Evolutionary conservation across 2,888 invertebrate species (phyloP), one percentile per base, ranked within the genome.

Genomic region (Aquatica leii): DNA sequence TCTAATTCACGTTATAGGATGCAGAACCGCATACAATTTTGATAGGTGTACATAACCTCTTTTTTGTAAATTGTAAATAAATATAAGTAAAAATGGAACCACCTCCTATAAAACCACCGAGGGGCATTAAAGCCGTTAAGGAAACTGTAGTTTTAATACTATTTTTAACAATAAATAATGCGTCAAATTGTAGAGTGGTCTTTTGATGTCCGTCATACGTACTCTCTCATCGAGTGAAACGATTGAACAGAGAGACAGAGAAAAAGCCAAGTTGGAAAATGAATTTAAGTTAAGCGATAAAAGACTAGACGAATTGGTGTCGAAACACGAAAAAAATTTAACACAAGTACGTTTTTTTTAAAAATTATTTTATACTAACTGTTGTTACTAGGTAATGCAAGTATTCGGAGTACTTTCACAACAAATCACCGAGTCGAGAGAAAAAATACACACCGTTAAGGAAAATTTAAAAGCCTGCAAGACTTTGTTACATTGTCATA

Each of bases 201-300:
- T 94, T 60, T 84, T 98, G 71, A 97, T 98, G 90, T 94, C 95
- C 61, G 97, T 98, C 49, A 97, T 98, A 71, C 89, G 97, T 69
- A 95, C 97, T 0, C 83, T 98, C 62, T 97, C 97, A 20, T 93
- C 96, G 6, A 95, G 95, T 83, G 95, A 95, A 80, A 95, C 94
- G 2, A 94, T 94, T 78, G 96, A 96, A 78, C 95, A 98, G 78
- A 83, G 94, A 53, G 94, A 97, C 77, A 90, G 94, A 75, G 97
- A 97, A 82, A 95, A 97, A 76, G 90, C 92, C 0, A 94, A 96
- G 78, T 86, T 98, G 52, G 97, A 98, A 81, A 92, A 93, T 71
- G 97, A 97, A 77, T 98, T 93, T 78, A 93, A 93, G 78, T 89
- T 92, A 74, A 95, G 97, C 80, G 98, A 98, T 83, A 90, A 90